Evolutionary conservation across 2,797 vertebrate species (phyloP), one percentile per base, ranked within the genome.

Genomic region (Sebastes paucispinis): DNA sequence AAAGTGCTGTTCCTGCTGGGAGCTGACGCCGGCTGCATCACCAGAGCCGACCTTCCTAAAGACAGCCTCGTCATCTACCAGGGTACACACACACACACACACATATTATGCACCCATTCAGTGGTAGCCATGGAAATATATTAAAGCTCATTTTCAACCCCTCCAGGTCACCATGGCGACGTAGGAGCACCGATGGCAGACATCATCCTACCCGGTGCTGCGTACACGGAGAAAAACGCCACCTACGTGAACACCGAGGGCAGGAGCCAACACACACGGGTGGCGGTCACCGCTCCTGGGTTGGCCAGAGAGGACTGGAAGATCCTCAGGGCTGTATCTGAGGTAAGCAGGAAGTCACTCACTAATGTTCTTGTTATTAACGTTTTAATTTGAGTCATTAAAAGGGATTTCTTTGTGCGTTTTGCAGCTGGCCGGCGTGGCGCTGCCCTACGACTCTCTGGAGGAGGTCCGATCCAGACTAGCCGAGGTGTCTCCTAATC

Each of bases 161-260:
- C 64, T 60, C 1, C 86, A 99, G 98, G 98, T 87, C 98, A 99
- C 90, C 98, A 99, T 1, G 98, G 98, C 32, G 98, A 99, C 27
- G 93, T 95, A 4, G 98, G 98, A 57, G 98, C 98, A 57, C 94
- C 96, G 0, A 97, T 98, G 93, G 98, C 98, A 16, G 98, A 99
- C 80, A 83, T 99, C 80, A 96, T 99, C 92, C 95, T 99, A 25
- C 98, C 98, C 0, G 95, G 97, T 16, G 98, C 98, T 29, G 98
- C 98, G 0, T 99, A 98, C 88, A 99, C 98, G 1, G 98, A 99
- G 94, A 99, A 99, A 85, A 93, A 94, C 0, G 96, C 92, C 72
- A 99, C 98, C 0, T 99, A 99, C 0, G 97, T 99, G 54, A 99
- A 99, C 91, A 99, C 97, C 0, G 98, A 99, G 91, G 98, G 98